Conservation (phyloP, 2,113 vertebrate genomes). For the Cheilinus undulatus region DNA sequence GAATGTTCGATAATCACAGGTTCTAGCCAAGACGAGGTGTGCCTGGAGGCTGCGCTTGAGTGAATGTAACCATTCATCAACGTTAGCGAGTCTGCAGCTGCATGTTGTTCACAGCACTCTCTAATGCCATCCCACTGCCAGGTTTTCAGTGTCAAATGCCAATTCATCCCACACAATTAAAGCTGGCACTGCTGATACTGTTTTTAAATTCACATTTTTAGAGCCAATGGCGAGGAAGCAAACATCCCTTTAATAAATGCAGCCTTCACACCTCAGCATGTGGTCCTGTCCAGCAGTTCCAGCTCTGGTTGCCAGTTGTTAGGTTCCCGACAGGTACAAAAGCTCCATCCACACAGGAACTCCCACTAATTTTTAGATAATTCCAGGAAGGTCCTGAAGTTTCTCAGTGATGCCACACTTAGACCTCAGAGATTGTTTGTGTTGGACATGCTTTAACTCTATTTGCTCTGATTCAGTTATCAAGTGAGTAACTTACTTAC, state of each 20-base stretch:
- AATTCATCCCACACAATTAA: slow-evolving; percentile 30
- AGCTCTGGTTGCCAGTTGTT: neutral
- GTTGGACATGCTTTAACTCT: neutral
- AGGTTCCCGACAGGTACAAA: neutral
- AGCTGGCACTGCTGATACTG: slow-evolving; percentile 20
- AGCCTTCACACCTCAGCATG: neutral
- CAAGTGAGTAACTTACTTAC: too few species aligned
- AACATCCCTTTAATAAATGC: slow-evolving; percentile 8
- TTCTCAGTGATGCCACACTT: too few species aligned
- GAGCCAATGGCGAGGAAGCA: slow-evolving; percentile 25
- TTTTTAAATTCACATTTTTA: slow-evolving; percentile 40
- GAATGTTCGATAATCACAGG: slow-evolving; percentile 46
- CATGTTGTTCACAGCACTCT: slow-evolving; percentile 20
- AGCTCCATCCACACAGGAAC: neutral
- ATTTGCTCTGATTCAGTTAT: neutral
- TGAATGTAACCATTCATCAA: slow-evolving; percentile 34
- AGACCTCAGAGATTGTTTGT: neutral
- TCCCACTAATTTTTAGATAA: neutral
- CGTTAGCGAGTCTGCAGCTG: slow-evolving; percentile 17
- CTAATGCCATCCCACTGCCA: neutral
- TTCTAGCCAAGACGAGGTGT: slow-evolving; percentile 1
- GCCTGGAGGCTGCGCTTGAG: slow-evolving; percentile 19
- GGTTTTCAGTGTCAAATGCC: slow-evolving; percentile 33
- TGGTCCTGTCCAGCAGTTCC: neutral
- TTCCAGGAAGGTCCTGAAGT: neutral